A percentile compares a stretch with the other conserved stretches of the same genome.
phyloP scores from a whole-genome alignment of 1,140 invertebrate genomes.

The Papilio glaucus region DNA sequence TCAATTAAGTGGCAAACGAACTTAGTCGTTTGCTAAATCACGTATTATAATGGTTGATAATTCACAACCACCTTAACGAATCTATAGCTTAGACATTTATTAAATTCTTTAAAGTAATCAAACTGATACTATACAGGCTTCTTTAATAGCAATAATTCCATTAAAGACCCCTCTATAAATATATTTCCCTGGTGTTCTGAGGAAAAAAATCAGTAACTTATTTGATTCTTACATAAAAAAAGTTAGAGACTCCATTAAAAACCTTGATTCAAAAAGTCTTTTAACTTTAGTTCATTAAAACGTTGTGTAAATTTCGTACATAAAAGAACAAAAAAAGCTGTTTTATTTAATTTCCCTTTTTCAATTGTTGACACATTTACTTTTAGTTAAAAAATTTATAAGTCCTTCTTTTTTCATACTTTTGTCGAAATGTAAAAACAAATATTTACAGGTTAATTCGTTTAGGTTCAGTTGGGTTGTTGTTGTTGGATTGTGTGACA shows the following conservation, averaged over 20 bases:
- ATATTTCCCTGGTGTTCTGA: background rate
- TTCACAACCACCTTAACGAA: too few relatives aligned
- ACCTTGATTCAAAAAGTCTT: background rate
- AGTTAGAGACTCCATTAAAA: background rate
- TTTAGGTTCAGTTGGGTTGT: background rate
- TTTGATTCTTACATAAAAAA: background rate
- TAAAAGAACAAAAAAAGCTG: background rate
- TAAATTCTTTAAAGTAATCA: background rate
- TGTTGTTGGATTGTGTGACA: background rate
- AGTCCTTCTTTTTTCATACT: background rate
- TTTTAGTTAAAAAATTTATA: background rate
- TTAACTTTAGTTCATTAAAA: background rate
- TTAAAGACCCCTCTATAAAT: background rate
- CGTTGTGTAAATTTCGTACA: background rate
- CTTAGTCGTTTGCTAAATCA: too few relatives aligned
- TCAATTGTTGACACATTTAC: background rate
- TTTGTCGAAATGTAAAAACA: background rate
- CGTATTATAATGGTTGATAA: too few relatives aligned
- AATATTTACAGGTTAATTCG: background rate
- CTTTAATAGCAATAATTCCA: background rate
- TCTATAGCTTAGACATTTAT: too few relatives aligned
- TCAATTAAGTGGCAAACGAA: too few relatives aligned
- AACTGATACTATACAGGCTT: background rate
- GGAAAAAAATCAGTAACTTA: background rate
- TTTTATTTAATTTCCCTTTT: background rate